Evolutionary conservation across 2,888 invertebrate species (phyloP).

Genomic region (Anodontia alba): DNA sequence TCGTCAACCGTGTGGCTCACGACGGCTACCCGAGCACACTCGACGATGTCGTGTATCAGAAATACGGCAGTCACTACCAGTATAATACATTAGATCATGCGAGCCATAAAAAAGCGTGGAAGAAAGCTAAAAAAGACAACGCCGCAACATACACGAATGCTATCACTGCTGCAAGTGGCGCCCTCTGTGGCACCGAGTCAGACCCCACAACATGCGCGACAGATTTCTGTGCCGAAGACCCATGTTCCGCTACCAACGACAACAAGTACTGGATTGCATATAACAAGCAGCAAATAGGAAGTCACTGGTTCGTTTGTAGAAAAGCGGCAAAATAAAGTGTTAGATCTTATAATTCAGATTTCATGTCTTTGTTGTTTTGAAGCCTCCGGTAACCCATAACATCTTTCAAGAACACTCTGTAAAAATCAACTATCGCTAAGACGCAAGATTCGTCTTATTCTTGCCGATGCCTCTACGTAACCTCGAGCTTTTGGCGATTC

Average conservation of each 20-base stretch:
- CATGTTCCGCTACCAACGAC: neutral
- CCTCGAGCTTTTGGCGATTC: too few species aligned
- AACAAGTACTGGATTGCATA: neutral
- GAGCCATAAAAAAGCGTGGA: neutral
- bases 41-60: constrained; percentile 26
- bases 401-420: too few species aligned
- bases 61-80: constrained; percentile 14
- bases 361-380: too few species aligned
- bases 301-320: constrained; percentile 42
- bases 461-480: too few species aligned
- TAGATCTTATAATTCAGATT: too few species aligned
- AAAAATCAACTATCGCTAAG: too few species aligned
- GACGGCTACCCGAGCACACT: constrained; percentile 39
- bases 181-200: neutral
- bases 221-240: neutral
- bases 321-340: neutral
- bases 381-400: too few species aligned
- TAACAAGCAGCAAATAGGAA: constrained; percentile 37
- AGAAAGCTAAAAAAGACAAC: neutral
- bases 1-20: constrained; percentile 47
- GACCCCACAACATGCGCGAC: neutral
- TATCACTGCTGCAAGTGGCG: neutral
- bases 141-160: neutral
- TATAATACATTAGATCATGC: neutral
- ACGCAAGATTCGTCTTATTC: too few species aligned